These are phyloP conservation scores for Phytoseiulus persimilis DNA, from an alignment of 2,888 invertebrate species.

Conservation along the genomic window DNA sequence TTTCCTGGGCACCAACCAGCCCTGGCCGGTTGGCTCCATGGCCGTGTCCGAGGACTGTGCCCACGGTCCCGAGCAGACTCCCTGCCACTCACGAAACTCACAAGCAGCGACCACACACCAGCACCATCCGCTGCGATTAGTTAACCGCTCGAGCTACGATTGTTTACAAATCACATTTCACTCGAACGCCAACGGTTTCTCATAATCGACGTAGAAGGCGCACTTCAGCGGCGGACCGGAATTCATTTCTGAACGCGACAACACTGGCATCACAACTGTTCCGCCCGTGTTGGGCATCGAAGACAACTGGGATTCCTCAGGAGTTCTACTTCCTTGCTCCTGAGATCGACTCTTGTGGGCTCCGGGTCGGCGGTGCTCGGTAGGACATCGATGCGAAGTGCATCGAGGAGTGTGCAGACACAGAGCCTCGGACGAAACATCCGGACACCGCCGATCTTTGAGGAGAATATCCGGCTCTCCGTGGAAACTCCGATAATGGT, in stretches of 20 bases:
- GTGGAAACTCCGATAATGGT: background rate
- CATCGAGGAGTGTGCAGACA: background rate
- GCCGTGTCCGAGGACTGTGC: too few relatives aligned
- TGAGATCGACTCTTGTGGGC: background rate
- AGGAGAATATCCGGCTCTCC: background rate
- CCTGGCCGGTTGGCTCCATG: too few relatives aligned
- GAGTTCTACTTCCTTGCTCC: background rate
- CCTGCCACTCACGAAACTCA: too few relatives aligned
- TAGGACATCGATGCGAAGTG: too few relatives aligned
- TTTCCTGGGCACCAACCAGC: background rate
- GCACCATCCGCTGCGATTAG: too few relatives aligned
- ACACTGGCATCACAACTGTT: background rate
- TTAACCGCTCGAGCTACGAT: background rate
- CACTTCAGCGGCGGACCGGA: background rate
- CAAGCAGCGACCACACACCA: too few relatives aligned
- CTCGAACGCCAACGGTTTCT: background rate
- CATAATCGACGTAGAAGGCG: background rate
- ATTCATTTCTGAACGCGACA: background rate
- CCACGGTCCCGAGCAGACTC: too few relatives aligned
- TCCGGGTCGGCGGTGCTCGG: background rate
- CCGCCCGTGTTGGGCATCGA: too few relatives aligned
- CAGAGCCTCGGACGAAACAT: background rate
- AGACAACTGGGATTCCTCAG: background rate
- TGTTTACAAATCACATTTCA: background rate
- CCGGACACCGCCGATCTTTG: background rate